Conservation (phyloP, 1,140 invertebrate species). For the Carcinoscorpius rotundicauda region DNA sequence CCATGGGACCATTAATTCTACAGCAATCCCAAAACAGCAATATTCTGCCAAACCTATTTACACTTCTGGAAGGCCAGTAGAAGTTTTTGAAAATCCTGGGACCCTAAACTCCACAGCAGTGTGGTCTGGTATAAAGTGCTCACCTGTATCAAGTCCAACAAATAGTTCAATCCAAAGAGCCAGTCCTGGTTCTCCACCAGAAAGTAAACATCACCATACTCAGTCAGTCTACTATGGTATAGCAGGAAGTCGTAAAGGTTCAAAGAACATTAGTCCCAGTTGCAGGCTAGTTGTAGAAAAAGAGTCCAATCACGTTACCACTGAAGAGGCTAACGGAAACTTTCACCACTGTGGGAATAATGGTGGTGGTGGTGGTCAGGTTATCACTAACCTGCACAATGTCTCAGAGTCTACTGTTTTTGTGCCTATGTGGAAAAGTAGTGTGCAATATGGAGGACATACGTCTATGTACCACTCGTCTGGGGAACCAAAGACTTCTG, state of each 20-base stretch:
- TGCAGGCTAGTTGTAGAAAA: constrained; percentile 71
- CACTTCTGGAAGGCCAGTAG: constrained; percentile 11
- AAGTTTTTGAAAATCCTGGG: constrained; percentile 23
- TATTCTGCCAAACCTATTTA: constrained; percentile 9
- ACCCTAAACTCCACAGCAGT: constrained; percentile 11
- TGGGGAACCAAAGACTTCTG: too few species aligned
- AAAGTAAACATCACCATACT: too few species aligned
- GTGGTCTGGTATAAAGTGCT: neutral
- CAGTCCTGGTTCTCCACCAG: too few species aligned
- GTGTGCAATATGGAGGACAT: too few species aligned
- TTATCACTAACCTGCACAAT: neutral
- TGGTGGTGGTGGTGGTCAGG: constrained; percentile 4
- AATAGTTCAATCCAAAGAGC: too few species aligned
- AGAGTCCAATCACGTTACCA: constrained; percentile 54
- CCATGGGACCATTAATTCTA: neutral
- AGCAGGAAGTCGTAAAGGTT: too few species aligned
- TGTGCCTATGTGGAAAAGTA: too few species aligned
- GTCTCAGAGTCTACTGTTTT: too few species aligned
- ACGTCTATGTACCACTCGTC: too few species aligned
- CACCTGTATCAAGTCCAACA: neutral
- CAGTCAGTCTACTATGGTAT: too few species aligned
- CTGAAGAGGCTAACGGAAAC: constrained; percentile 35
- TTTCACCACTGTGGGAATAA: constrained; percentile 29
- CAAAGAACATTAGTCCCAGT: constrained; percentile 49
- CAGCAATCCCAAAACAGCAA: constrained; percentile 29